Evolutionary conservation across 1,140 invertebrate species (phyloP), one percentile per base, ranked within the genome.

Genomic region (Magallana angulata): DNA sequence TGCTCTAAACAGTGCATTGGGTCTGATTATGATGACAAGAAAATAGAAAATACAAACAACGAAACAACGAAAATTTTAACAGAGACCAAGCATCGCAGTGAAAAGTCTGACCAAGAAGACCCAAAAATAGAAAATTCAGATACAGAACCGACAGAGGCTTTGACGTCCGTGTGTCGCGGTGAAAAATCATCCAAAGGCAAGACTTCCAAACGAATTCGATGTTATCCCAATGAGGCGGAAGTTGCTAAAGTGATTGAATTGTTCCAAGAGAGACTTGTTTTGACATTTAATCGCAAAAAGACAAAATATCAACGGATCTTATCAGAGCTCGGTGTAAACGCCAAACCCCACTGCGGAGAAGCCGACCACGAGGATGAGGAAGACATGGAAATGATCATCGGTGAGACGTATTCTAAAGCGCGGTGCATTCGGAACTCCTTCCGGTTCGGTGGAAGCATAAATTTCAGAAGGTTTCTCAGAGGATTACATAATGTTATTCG

Each of bases 401-500:
- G 85, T 56, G 80, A 82, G 8, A 30, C 59, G n/a, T 80, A 36
- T 76, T 30, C 68, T 6, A 76, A 76, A 30, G 68, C 11, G 57
- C 24, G 80, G 6, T 14, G 36, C 58, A 62, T 62, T 68, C 56
- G 58, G 14, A 59, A 84, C 57, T 60, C 76, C 14, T 87, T 57
- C 1, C 81, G 85, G n/a, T 60, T 58, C 12, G 80, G 85, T 7
- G 85, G 85, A 4, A 30, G 57, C 0, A 85, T 85, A 8, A 87
- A 80, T 16, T 58, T 89, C 56, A 57, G 71, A 7, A 48, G 84
- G 5, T 62, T 89, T 8, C 81, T 89, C 16, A 48, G 57, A n/a
- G 83, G 87, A 48, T 82, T 89, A 9, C 81, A 85, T 48, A 71
- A 87, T 48, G 83, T 84, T 14, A 56, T 89, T 16, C 71, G 83